Evolutionary conservation across 2,888 invertebrate genomes (phyloP), one percentile per base, ranked within the genome.

Genomic region (Pyrrhia umbra): DNA sequence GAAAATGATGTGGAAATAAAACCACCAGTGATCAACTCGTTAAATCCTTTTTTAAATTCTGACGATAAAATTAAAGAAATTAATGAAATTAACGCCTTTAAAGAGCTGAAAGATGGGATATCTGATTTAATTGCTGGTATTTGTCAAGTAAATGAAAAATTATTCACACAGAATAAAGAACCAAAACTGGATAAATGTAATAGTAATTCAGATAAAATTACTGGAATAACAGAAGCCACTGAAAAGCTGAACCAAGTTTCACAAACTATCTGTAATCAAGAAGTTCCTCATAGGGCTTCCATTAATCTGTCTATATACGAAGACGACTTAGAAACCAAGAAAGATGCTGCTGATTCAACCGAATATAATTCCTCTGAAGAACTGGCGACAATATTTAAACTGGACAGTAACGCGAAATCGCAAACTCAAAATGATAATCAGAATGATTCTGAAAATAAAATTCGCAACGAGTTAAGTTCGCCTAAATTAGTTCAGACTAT

Each of bases 331-430:
- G 91, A 92, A 82, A 73, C 87, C 68, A 94, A 90, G 75, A 93
- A 86, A 75, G 93, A 94, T 62, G 79, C 86, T 52, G 86, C 88
- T 60, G 95, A 95, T 85, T 87, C 95, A 16, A 96, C 96, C 60
- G 96, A 96, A 85, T 96, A 96, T 82, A 96, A 96, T 86, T 96
- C 96, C 10, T 96, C 96, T 50, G 96, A 96, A 83, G 96, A 96
- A 84, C 89, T 96, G 76, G 96, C 96, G 23, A 96, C 96, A 79
- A 96, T 96, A 80, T 96, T 96, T 84, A 96, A 96, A 79, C 78
- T 92, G 63, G 90, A 91, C 47, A 83, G 79, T 60, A 87, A 81
- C 72, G 75, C 78, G 16, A 90, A 87, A 79, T 68, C 79, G 55
- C 78, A 71, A 34, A 62, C 66, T 57, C 60, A 65, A 37, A 73